Evolutionary conservation across 1,140 invertebrate genomes (phyloP).

Genomic region (Ceratosolen solmsi): DNA sequence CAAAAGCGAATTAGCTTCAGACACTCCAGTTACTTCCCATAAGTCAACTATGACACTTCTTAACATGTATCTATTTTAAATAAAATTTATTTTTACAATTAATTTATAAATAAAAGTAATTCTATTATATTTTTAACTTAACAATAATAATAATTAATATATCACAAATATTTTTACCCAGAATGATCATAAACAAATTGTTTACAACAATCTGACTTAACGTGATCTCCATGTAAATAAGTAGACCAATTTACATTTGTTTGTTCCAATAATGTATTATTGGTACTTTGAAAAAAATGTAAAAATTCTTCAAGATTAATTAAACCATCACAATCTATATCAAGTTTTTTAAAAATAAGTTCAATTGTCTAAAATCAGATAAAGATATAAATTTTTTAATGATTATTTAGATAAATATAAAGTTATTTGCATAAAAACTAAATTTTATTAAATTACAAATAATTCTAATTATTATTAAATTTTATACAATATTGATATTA

Average conservation of each 20-base stretch:
- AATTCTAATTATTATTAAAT: background rate
- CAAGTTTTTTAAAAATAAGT: conserved; percentile 80
- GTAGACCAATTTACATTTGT: conserved; percentile 61
- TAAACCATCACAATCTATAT: conserved; percentile 78
- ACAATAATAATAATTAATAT: background rate
- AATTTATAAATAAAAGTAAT: background rate
- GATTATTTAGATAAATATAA: conserved; percentile 21
- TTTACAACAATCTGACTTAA: conserved; percentile 57
- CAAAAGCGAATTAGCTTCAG: conserved; percentile 77
- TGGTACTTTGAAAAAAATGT: conserved; percentile 76
- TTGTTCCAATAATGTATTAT: conserved; percentile 63
- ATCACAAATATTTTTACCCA: conserved; percentile 54
- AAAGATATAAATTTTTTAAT: conserved; percentile 62
- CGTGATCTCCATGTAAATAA: conserved; percentile 54
- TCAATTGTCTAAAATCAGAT: conserved; percentile 76
- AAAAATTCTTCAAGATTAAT: conserved; percentile 82
- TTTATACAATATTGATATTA: background rate
- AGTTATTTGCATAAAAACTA: too few species aligned
- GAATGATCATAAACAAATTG: conserved; percentile 58
- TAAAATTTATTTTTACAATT: conserved; percentile 6
- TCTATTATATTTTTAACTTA: too few species aligned
- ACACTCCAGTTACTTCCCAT: conserved; percentile 82
- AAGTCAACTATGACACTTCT: conserved; percentile 77
- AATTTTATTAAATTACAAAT: background rate
- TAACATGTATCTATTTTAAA: conserved; percentile 63